These are phyloP conservation scores for Ptychobarbus kaznakovi DNA, from an alignment of 2,797 vertebrate species.

Conservation along the genomic window DNA sequence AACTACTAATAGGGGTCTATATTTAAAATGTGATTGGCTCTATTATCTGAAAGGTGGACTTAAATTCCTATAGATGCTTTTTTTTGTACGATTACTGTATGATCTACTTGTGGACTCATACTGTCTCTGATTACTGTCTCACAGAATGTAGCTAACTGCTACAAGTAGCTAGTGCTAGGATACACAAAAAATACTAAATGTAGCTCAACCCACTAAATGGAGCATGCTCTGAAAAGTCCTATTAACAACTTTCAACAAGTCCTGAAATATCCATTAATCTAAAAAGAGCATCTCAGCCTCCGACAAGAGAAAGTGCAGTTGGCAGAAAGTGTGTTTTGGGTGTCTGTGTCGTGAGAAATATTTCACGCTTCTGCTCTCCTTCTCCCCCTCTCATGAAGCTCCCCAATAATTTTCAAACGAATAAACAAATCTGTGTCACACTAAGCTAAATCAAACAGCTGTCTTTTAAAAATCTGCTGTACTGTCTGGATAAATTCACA, in stretches of 20 bases:
- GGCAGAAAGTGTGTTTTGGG: conserved; percentile 33
- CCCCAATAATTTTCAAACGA: conserved; percentile 42
- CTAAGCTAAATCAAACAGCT: conserved; percentile 42
- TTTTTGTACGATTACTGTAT: not conserved
- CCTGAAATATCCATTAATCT: conserved; percentile 26
- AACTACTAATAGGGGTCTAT: not conserved
- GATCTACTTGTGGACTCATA: not conserved
- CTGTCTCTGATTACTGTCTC: not conserved
- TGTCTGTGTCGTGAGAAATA: conserved; percentile 33
- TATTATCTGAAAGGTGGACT: not conserved
- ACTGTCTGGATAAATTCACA: conserved; percentile 24
- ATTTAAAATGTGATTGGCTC: not conserved
- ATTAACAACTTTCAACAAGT: not conserved
- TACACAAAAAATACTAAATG: not conserved
- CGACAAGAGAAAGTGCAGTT: conserved; percentile 30
- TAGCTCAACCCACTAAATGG: not conserved
- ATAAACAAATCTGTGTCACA: conserved; percentile 45
- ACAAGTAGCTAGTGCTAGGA: not conserved
- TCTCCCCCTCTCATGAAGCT: conserved; percentile 16
- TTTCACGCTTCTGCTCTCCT: conserved; percentile 30
- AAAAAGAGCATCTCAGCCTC: conserved; percentile 27
- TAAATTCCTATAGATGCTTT: not conserved
- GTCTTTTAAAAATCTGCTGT: conserved; percentile 25
- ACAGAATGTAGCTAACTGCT: not conserved
- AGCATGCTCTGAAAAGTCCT: not conserved